These are phyloP conservation scores for Macroteleia sp. DNA, from an alignment of 2,888 invertebrate genomes.

Conservation along the genomic window DNA sequence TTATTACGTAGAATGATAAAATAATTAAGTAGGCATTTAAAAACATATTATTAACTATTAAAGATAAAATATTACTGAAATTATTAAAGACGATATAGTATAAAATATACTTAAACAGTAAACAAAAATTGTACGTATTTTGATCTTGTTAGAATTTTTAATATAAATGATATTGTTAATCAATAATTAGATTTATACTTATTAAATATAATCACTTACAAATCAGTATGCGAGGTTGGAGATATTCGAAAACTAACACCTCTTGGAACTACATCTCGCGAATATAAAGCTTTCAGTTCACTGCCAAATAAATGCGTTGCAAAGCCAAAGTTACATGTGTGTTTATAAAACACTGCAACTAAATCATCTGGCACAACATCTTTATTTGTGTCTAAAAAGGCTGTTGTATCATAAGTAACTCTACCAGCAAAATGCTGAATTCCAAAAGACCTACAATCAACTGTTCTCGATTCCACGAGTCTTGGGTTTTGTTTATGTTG, in stretches of 20 bases:
- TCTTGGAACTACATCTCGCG: constrained; percentile 89
- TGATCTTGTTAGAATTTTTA: no score
- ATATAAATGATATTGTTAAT: no score
- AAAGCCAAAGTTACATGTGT: constrained; percentile 97
- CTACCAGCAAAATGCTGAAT: constrained; percentile 95
- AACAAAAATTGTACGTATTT: no score
- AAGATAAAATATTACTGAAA: no score
- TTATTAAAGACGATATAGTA: no score
- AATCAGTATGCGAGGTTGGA: constrained; percentile 93
- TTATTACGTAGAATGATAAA: no score
- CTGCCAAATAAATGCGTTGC: constrained; percentile 97
- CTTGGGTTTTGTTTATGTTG: constrained; percentile 93
- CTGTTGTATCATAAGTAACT: constrained; percentile 94
- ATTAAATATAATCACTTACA: constrained; percentile 76
- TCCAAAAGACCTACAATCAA: constrained; percentile 92
- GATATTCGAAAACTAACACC: constrained; percentile 94
- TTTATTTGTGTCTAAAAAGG: constrained; percentile 92
- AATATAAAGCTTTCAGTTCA: constrained; percentile 93
- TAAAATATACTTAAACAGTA: no score
- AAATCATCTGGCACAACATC: constrained; percentile 96
- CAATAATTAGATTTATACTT: no score
- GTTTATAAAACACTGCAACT: constrained; percentile 95
- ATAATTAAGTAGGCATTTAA: no score
- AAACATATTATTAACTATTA: no score
- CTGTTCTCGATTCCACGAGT: constrained; percentile 90